Evolutionary conservation across 2,797 vertebrate genomes (phyloP), one percentile per base, ranked within the genome.

Genomic region (Phrynocephalus vlangalii): DNA sequence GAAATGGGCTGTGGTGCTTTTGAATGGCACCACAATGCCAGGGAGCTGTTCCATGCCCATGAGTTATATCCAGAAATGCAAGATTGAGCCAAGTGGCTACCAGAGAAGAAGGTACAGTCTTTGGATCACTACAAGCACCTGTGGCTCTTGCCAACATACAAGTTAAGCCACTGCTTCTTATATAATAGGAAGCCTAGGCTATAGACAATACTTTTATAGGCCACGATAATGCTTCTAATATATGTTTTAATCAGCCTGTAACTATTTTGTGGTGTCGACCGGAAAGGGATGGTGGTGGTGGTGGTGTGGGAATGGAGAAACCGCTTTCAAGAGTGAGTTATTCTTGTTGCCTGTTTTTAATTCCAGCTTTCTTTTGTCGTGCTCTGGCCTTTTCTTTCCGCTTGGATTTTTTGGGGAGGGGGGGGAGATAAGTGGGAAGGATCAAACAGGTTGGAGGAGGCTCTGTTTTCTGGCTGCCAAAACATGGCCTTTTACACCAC

Each of bases 401-500:
- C 84, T 88, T 86, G 90, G 92, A 90, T 89, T 94, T 85, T 88
- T 44, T 44, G 5, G 38, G 38, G 38, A 44, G 5, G 38, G 38
- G 38, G 38, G 38, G 84, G 87, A 94, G 94, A 95, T 93, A 92
- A 94, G 91, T 88, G 93, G 60, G 94, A 92, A 86, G 92, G 94
- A 95, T 96, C 95, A 95, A 94, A 96, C 95, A 96, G 96, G 96
- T 97, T 96, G 96, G 94, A 94, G 82, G 26, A 96, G 93, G 91
- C 91, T 90, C 96, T 92, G 95, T 95, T 96, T 93, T 90, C 95
- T 96, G 95, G 92, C 95, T 93, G 91, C 87, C 83, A 92, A 94
- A 96, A 95, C 95, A 94, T 78, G 94, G 95, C 95, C 96, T 96
- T 96, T 96, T 96, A 96, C 96, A 96, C 95, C 2, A 88, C 6